Evolutionary conservation across 2,888 invertebrate species (phyloP).

Genomic region (Rhopalosiphum nymphaeae): DNA sequence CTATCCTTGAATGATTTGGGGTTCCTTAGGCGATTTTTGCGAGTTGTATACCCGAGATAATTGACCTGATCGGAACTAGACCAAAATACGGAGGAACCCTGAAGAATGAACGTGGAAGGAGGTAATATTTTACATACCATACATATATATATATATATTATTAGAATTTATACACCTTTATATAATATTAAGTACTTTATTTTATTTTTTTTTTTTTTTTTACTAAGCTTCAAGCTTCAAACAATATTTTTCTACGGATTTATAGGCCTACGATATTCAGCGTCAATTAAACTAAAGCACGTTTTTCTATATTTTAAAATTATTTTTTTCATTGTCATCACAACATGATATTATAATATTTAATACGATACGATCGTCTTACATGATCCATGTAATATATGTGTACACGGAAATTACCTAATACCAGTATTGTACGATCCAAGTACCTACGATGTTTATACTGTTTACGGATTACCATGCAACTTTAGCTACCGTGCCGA

Average conservation of each 20-base stretch:
- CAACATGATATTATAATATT: conserved; percentile 32
- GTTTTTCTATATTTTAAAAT: conserved; percentile 4
- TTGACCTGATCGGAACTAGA: conserved; percentile 99
- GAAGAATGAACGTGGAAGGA: conserved; percentile 99
- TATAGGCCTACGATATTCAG: conserved; percentile 54
- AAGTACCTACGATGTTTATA: neutral
- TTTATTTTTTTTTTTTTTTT: conserved; percentile 43
- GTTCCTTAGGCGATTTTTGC: conserved; percentile 96
- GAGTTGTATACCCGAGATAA: conserved; percentile 99
- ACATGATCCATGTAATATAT: neutral
- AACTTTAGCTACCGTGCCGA: conserved; percentile 63
- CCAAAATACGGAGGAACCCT: conserved; percentile 99
- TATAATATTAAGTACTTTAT: conserved; percentile 56
- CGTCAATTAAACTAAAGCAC: conserved; percentile 52
- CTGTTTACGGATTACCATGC: conserved; percentile 27
- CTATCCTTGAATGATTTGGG: conserved; percentile 63
- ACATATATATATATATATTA: conserved; percentile 46
- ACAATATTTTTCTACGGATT: conserved; percentile 41
- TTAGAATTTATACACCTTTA: conserved; percentile 57
- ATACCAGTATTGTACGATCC: neutral
- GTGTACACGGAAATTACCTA: conserved; percentile 7
- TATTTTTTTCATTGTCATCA: conserved; percentile 2
- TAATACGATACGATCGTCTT: neutral
- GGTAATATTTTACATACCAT: conserved; percentile 75
- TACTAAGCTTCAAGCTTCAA: conserved; percentile 46